phyloP scores from a whole-genome alignment of 1,140 invertebrate genomes.

The Neodiprion lecontei region DNA sequence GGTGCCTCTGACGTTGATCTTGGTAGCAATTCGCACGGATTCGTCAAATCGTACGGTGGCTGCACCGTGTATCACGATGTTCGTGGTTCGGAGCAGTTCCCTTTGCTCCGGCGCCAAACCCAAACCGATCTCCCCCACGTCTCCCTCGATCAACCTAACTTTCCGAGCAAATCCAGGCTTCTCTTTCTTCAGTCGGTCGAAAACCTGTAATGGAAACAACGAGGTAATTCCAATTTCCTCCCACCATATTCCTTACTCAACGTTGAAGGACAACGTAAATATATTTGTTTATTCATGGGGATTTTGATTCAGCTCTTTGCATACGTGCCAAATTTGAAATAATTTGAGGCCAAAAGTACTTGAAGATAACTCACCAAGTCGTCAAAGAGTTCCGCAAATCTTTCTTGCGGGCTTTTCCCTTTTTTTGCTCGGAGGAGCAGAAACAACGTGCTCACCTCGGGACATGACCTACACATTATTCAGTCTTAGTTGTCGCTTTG shows the following conservation, averaged over 20 bases:
- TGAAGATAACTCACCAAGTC: conserved; percentile 57
- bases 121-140: conserved; percentile 64
- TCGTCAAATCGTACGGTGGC: conserved; percentile 92
- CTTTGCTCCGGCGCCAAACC: conserved; percentile 65
- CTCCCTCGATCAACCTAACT: conserved; percentile 68
- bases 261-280: conserved; percentile 18
- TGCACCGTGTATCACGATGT: conserved; percentile 87
- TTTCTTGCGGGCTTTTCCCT: conserved; percentile 65
- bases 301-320: no score
- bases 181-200: conserved; percentile 56
- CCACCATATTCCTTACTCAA: conserved; percentile 60
- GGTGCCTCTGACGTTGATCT: conserved; percentile 69
- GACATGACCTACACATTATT: conserved; percentile 66
- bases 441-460: conserved; percentile 71
- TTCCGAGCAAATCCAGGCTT: conserved; percentile 59
- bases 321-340: no score
- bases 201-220: conserved; percentile 54
- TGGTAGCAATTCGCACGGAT: conserved; percentile 68
- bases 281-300: conserved; percentile 9
- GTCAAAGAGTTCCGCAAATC: conserved; percentile 66
- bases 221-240: conserved; percentile 50
- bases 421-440: conserved; percentile 75
- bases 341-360: no score
- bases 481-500: no score
- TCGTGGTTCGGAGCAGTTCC: conserved; percentile 56